phyloP scores from a whole-genome alignment of 2,797 vertebrate species.

The Syngnathus acus region DNA sequence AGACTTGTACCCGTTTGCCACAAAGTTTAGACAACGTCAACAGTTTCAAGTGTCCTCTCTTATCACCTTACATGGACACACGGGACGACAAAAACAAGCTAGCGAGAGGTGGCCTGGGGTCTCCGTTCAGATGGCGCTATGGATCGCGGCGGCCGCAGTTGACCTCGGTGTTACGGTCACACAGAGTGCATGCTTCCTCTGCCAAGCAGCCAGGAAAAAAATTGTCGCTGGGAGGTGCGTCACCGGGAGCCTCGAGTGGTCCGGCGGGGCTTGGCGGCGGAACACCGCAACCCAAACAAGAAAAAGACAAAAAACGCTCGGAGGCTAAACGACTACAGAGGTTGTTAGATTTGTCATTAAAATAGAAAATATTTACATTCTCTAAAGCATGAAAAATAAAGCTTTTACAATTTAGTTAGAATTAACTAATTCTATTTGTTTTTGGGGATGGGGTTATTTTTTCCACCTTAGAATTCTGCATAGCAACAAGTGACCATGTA shows the following conservation, averaged over 20 bases:
- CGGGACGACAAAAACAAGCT: slow-evolving; percentile 1
- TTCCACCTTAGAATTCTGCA: not conserved
- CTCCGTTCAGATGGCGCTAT: slow-evolving; percentile 2
- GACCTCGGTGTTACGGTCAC: not conserved
- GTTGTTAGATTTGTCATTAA: not conserved
- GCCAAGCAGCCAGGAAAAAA: slow-evolving; percentile 51
- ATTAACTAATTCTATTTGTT: not conserved
- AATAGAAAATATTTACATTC: not conserved
- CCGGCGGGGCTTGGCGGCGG: slow-evolving; percentile 20
- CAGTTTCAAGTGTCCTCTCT: slow-evolving; percentile 38
- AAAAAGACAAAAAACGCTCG: not conserved
- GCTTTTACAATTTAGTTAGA: not conserved
- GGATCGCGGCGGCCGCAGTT: slow-evolving; percentile 7
- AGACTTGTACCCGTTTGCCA: not conserved
- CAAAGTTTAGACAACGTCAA: slow-evolving; percentile 30
- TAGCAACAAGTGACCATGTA: not conserved
- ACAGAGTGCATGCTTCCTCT: slow-evolving; percentile 47
- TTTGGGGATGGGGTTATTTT: not conserved
- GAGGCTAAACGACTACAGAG: not conserved
- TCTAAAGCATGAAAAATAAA: not conserved
- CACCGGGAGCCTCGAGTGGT: slow-evolving; percentile 43
- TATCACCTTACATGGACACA: slow-evolving; percentile 42
- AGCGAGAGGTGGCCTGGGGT: not conserved
- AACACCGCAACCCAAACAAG: slow-evolving; percentile 21
- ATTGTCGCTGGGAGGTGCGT: slow-evolving; percentile 31